phyloP scores from a whole-genome alignment of 2,888 invertebrate species.

The Neoitamus cyanurus region DNA sequence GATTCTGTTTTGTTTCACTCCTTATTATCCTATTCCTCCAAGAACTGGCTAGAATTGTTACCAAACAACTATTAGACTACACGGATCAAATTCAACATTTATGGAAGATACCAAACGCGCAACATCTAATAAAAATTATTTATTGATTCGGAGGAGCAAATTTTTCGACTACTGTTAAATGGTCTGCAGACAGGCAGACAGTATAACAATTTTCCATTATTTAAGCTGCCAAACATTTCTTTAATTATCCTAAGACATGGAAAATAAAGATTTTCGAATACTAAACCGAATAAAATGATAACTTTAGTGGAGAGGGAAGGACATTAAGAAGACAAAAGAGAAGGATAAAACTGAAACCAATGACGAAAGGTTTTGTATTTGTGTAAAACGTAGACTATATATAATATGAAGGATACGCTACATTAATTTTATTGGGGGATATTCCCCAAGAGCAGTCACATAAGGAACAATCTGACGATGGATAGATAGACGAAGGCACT shows the following conservation, averaged over 20 bases:
- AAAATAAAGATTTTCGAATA: neutral
- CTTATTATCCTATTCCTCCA: too few relatives aligned
- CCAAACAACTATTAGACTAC: too few relatives aligned
- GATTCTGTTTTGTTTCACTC: neutral
- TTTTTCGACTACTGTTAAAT: neutral
- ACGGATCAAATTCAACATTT: neutral
- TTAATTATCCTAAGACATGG: neutral
- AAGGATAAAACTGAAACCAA: neutral
- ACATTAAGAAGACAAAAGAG: neutral
- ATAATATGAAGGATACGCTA: neutral
- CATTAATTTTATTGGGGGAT: neutral
- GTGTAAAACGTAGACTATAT: neutral
- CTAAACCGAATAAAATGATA: neutral
- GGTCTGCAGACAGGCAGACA: neutral
- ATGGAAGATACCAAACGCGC: neutral
- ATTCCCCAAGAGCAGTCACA: neutral
- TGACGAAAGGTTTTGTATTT: neutral
- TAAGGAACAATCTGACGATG: neutral
- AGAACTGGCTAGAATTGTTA: neutral
- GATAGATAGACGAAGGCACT: constrained; percentile 13
- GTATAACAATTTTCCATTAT: neutral
- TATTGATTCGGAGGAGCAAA: neutral
- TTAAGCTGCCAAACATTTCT: neutral
- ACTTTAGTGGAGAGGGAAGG: neutral
- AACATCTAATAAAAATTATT: neutral